Evolutionary conservation across 2,113 vertebrate genomes (phyloP).

Genomic region (Balaeniceps rex): DNA sequence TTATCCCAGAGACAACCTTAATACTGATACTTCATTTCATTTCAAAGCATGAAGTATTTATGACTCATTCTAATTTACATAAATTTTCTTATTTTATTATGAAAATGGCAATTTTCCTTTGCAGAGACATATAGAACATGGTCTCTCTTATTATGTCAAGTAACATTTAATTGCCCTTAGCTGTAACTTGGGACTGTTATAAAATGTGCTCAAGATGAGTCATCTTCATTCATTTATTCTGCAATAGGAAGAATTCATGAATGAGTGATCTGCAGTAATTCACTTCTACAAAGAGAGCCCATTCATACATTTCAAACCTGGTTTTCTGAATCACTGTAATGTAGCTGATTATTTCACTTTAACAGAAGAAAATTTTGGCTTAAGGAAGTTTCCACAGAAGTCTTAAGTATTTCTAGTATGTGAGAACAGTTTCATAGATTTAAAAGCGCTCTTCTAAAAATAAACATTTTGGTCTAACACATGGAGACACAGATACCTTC

Average conservation of each 20-base stretch:
- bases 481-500: not conserved
- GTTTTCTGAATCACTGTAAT: slow-evolving; percentile 50
- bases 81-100: slow-evolving; percentile 57
- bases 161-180: slow-evolving; percentile 67
- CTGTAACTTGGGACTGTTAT: slow-evolving; percentile 60
- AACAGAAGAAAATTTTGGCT: slow-evolving; percentile 22
- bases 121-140: slow-evolving; percentile 58
- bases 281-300: slow-evolving; percentile 56
- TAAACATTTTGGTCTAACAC: not conserved
- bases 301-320: slow-evolving; percentile 66
- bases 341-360: slow-evolving; percentile 53
- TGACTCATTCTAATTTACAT: slow-evolving; percentile 68
- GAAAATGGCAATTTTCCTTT: slow-evolving; percentile 56
- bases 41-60: slow-evolving; percentile 58
- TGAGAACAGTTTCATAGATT: not conserved
- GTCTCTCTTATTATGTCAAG: slow-evolving; percentile 65
- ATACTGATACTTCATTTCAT: slow-evolving; percentile 50
- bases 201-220: slow-evolving; percentile 62
- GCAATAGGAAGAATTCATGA: slow-evolving; percentile 65
- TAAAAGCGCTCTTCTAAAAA: slow-evolving; percentile 7
- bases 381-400: slow-evolving; percentile 33
- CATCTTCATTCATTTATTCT: slow-evolving; percentile 65
- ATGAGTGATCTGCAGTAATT: slow-evolving; percentile 70
- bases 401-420: not conserved
- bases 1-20: slow-evolving; percentile 24